Base-by-base conservation (phyloP, 1,140 invertebrate species). In the Pectinophora gossypiella region DNA sequence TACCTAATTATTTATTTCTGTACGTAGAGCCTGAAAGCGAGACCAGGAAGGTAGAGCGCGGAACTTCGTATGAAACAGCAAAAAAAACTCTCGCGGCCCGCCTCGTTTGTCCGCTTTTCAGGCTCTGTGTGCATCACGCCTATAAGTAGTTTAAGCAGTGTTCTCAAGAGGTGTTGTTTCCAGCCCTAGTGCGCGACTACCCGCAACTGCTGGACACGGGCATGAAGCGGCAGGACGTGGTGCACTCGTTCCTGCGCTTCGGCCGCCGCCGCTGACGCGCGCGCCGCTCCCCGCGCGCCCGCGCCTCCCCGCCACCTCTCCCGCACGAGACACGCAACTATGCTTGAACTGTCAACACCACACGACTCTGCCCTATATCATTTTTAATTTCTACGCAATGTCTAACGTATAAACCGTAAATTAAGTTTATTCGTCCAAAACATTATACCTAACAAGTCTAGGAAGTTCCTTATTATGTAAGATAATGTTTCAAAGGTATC, bases 211-310 rank as follows among this genome's bases (percentile, higher is more conserved):
- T 89, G n/a, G 86, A 91, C 79, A 90, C 89, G 60, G 91, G 91
- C 36, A 91, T 92, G 46, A 95, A 95, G 77, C 89, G 94, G 48
- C 93, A 95, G 76, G 94, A 95, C 76, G 91, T 94, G 21, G 93
- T 95, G 54, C 94, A 95, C 81, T 93, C 94, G 45, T 95, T 95
- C 82, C 89, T 95, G 43, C 91, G 93, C 68, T 95, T 95, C 72
- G 94, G 94, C 32, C 90, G 92, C 73, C 90, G 93, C 70, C 85
- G 87, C 83, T 88, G 85, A 85, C 72, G 54, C 43, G 54, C 49
- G 43, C 35, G 35, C 27, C 55, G 42, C 50, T 48, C 32, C 59
- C 40, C 51, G 49, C 45, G 32, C 64, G 46, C 45, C 48, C 42
- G 9, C 19, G 1, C 2, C 19, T 15, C 32, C 50, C 36, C 48